Evolutionary conservation across 2,888 invertebrate genomes (phyloP), one percentile per base, ranked within the genome.

Genomic region (Phania funesta): DNA sequence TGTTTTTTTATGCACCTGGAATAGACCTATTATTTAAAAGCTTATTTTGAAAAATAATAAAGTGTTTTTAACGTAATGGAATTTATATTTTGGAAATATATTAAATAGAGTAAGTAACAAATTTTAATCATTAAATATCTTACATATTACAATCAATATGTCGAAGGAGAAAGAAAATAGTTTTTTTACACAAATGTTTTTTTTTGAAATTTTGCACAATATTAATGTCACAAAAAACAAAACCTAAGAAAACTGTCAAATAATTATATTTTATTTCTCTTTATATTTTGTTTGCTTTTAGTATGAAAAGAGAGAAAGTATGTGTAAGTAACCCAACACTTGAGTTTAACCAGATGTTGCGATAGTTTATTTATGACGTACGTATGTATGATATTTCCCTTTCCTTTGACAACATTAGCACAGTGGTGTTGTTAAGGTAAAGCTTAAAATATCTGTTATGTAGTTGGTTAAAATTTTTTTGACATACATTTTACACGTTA

Each of bases 231-330:
- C 76, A 67, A 80, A 80, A 76, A 71, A 32, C 46, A 76, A 76
- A 74, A 73, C 67, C 22, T 77, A 80, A 48, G 80, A 75, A 75
- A 81, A 76, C 68, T 78, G 73, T 77, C 68, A 77, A 64, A 78
- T 46, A 77, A 58, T 35, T 74, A 44, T 4, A 1, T 24, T 20
- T 44, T 73, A n/a, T n/a, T 56, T n/a, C n/a, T n/a, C n/a, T n/a
- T n/a, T n/a, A n/a, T n/a, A 1, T 38, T 54, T 68, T 29, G 52
- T 8, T 22, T n/a, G 22, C 8, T 58, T 58, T 26, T 48, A 38
- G 41, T 70, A 70, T 62, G 20, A 35, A 44, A 18, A 35, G n/a
- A n/a, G n/a, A n/a, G n/a, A n/a, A n/a, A n/a, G 48, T 58, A 58
- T 70, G 48, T 70, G 64, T 29, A 73, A 29, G 35, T 64, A 29